phyloP scores from a whole-genome alignment of 2,113 vertebrate species.

The Halichoeres trimaculatus region DNA sequence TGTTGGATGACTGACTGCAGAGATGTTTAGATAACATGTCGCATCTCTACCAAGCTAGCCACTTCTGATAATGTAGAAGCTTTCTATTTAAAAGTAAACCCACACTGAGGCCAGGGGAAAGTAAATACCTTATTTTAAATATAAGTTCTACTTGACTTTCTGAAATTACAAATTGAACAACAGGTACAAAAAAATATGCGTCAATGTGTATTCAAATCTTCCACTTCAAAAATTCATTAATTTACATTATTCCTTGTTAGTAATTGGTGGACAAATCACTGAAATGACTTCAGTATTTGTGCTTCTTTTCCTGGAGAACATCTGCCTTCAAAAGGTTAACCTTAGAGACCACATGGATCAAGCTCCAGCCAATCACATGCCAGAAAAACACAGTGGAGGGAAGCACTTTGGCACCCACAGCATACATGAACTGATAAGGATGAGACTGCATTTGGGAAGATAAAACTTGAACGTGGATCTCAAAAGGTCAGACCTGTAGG shows the following conservation, averaged over 20 bases:
- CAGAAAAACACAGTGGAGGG: slow-evolving; percentile 36
- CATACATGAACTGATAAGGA: slow-evolving; percentile 63
- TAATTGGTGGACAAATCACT: background rate
- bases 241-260: background rate
- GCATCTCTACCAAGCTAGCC: too few relatives aligned
- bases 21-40: too few relatives aligned
- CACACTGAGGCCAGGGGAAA: too few relatives aligned
- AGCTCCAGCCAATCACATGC: slow-evolving; percentile 51
- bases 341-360: slow-evolving; percentile 34
- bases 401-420: slow-evolving; percentile 40
- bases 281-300: background rate
- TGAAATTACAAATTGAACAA: too few relatives aligned
- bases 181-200: too few relatives aligned
- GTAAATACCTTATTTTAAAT: too few relatives aligned
- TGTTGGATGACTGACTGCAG: too few relatives aligned
- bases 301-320: slow-evolving; percentile 53
- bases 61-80: too few relatives aligned
- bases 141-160: too few relatives aligned
- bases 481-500: slow-evolving; percentile 40
- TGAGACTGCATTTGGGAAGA: slow-evolving; percentile 37
- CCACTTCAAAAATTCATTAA: too few relatives aligned
- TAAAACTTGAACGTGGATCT: slow-evolving; percentile 56
- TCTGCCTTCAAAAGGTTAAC: slow-evolving; percentile 58
- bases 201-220: too few relatives aligned
- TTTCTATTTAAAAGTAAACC: too few relatives aligned